Base-by-base conservation (phyloP, 2,888 invertebrate genomes). In the Leptarthrus brevirostris region DNA sequence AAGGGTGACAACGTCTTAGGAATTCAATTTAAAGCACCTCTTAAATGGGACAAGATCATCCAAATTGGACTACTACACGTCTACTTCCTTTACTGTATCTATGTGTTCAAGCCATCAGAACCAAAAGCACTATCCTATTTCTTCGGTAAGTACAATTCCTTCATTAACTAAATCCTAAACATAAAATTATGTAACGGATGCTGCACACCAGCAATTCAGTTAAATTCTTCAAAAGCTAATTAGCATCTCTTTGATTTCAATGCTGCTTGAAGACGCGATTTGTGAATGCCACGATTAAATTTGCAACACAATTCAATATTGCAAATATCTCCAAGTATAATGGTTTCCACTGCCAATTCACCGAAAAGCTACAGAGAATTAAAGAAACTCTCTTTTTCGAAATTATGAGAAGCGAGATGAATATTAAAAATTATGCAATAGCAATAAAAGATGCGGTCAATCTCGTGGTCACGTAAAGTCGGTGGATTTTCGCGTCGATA, bases 1-100 rank as follows among this genome's bases (percentile, higher is more conserved):
- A 18, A 36, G 16, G 69, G 69, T 34, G 69, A 69, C 52, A 30
- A 52, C 22, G 74, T 83, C 2, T 74, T 84, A 2, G 83, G 84
- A 24, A 78, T 85, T 74, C 86, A 88, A 2, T 89, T 90, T 74
- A 79, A 87, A 49, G 89, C 90, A 1, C 88, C 90, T 0, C 84
- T 91, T n/a, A 88, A 89, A 78, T 92, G 91, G 91, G 83, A 82
- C 54, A 91, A 90, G 79, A 85, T 89, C 14, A 84, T 90, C 74
- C 82, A 84, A 24, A 88, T 92, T 52, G 81, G 83, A 1, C 6
- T 86, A 8, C 83, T 89, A 34, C 90, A 90, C 77, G 12, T 88
- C 0, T 74, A 86, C 0, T 84, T 86, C 1, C 0, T 87, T 0
- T 78, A 86, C 74, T 83, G 84, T 8, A 5, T 30, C 30, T 30